Base-by-base conservation (phyloP, 2,113 vertebrate genomes). In the Alligator mississippiensis region DNA sequence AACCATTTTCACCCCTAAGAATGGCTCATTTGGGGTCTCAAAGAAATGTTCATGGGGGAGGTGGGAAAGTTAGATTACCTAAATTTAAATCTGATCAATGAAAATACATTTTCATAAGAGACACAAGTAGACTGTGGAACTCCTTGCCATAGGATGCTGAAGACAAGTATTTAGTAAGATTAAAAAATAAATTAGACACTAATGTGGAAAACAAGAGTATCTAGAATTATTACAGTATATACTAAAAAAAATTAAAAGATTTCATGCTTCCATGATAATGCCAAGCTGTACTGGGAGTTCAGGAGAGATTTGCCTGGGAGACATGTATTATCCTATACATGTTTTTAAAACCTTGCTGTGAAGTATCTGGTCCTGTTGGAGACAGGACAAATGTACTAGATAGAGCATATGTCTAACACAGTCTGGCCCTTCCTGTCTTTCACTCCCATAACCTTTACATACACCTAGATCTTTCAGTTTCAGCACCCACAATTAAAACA, bases 121-220 rank as follows among this genome's bases (percentile, higher is more conserved):
- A 60, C 3, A 4, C 18, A 55, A 17, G n/a, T 80, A 34, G 16
- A 14, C 25, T 90, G 64, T 5, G 6, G 38, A 47, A 60, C 1
- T 1, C 63, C 8, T 54, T 81, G 25, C 68, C 24, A 66, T 1
- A 0, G 2, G 9, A 22, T 30, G 64, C 68, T 0, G 0, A 85
- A 72, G 68, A 80, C 28, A 38, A 87, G 93, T 90, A 28, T n/a
- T n/a, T 0, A 0, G 7, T 21, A 18, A 80, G 79, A 92, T 47
- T 68, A 54, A 63, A 77, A 74, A 61, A 86, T 16, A 22, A 3
- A 81, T 38, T 0, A 1, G 17, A 1, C 6, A 28, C 80, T 91
- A 77, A 30, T 66, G 77, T 72, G 27, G 9, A 5, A 8, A 60
- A 66, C 15, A 66, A 79, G 64, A 84, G 30, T 16, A n/a, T 70